Conservation (phyloP, 2,797 vertebrate species). For the Mus spretus region DNA sequence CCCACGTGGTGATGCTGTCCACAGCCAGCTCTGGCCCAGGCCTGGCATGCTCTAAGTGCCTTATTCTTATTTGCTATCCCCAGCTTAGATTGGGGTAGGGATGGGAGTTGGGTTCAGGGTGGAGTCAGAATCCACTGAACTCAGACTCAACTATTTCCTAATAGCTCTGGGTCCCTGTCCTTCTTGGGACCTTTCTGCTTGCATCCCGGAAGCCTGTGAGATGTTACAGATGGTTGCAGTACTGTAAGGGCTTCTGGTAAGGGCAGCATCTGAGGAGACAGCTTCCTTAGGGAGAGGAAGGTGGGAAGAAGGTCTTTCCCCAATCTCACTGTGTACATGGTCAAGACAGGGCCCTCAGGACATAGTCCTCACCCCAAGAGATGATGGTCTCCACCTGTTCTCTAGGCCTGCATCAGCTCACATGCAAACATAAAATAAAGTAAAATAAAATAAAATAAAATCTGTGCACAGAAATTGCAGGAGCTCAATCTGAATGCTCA, state of each 20-base stretch:
- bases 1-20: background rate
- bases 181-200: slow-evolving; percentile 14
- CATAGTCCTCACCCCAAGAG: background rate
- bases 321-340: background rate
- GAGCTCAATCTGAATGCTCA: background rate
- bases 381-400: background rate
- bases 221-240: background rate
- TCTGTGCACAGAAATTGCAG: background rate
- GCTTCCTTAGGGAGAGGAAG: background rate
- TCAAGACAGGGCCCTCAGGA: background rate
- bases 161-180: background rate
- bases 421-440: background rate
- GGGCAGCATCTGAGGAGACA: accelerated
- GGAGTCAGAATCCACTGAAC: background rate
- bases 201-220: background rate
- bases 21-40: background rate
- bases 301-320: background rate
- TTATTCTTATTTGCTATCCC: background rate
- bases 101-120: background rate
- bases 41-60: background rate
- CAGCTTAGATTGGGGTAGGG: background rate
- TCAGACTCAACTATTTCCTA: background rate
- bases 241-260: background rate
- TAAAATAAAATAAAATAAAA: background rate
- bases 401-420: background rate